These are phyloP conservation scores for Fundulus diaphanus DNA, from an alignment of 2,797 vertebrate species.

Conservation along the genomic window DNA sequence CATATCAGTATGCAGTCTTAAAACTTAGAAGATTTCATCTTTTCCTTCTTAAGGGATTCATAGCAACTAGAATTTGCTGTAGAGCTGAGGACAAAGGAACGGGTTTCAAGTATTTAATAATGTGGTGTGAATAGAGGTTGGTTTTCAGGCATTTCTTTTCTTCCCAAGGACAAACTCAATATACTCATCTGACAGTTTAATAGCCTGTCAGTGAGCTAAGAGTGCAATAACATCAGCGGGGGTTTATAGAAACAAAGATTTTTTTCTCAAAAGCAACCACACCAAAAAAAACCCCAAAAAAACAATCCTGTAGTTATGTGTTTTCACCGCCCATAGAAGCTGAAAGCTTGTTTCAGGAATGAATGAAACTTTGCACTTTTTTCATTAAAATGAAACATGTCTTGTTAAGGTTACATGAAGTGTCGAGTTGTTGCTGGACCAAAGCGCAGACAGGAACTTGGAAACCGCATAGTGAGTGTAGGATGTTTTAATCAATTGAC, in stretches of 20 bases:
- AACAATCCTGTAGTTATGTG: neutral
- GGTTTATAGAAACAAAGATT: slow-evolving; percentile 6
- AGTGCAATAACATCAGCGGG: slow-evolving; percentile 15
- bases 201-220: slow-evolving; percentile 19
- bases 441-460: too few relatives aligned
- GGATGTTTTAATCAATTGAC: too few relatives aligned
- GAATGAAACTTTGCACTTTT: neutral
- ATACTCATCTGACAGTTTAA: slow-evolving; percentile 20
- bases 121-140: slow-evolving; percentile 15
- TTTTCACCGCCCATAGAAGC: neutral
- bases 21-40: slow-evolving; percentile 33
- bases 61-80: slow-evolving; percentile 56
- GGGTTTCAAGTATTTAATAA: slow-evolving; percentile 50
- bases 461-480: too few relatives aligned
- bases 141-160: neutral
- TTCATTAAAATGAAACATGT: neutral
- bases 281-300: neutral
- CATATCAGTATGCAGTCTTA: neutral
- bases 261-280: too few relatives aligned
- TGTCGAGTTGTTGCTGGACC: too few relatives aligned
- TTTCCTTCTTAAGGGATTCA: slow-evolving; percentile 50
- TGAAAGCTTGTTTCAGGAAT: neutral
- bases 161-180: neutral
- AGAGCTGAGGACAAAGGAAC: slow-evolving; percentile 39
- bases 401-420: neutral